A percentile compares a stretch with the other conserved stretches of the same genome.
phyloP scores from a whole-genome alignment of 1,140 invertebrate species.

The Pseudomyrmex cubaensis region DNA sequence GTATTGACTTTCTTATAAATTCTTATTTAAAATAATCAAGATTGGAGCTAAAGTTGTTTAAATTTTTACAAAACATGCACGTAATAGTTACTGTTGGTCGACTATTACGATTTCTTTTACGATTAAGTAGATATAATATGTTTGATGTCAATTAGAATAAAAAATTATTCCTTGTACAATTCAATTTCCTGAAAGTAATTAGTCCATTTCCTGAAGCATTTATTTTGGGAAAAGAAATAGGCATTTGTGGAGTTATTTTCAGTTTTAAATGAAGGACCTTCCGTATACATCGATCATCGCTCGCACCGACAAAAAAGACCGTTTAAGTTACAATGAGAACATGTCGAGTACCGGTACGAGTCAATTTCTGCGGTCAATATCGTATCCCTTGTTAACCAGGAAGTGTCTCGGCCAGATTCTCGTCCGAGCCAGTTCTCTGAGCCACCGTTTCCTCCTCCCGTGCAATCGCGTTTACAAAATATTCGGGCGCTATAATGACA shows the following conservation, averaged over 20 bases:
- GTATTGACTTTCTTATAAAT: not conserved
- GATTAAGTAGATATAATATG: not conserved
- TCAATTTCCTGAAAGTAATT: constrained; percentile 6
- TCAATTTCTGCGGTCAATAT: constrained; percentile 43
- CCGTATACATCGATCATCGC: constrained; percentile 20
- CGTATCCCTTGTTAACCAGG: constrained; percentile 57
- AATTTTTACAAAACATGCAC: not conserved
- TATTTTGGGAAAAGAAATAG: not conserved
- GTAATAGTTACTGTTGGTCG: not conserved
- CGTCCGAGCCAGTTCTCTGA: constrained; percentile 34
- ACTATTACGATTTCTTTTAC: not conserved
- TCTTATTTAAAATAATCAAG: not conserved
- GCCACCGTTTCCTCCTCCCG: constrained; percentile 9
- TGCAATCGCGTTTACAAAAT: constrained; percentile 66
- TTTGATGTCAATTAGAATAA: not conserved
- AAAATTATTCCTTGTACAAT: not conserved
- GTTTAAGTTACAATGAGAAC: constrained; percentile 24
- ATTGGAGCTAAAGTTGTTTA: not conserved
- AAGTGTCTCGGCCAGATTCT: constrained; percentile 24
- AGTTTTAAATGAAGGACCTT: constrained; percentile 17
- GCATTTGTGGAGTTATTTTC: not conserved
- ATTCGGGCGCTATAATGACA: constrained; percentile 72
- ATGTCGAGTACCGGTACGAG: not conserved
- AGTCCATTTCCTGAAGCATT: not conserved
- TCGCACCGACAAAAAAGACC: constrained; percentile 11